These are phyloP conservation scores for Aplysina aerophoba DNA, from an alignment of 37 sponge, comb jelly and placozoan species.

Conservation along the genomic window DNA sequence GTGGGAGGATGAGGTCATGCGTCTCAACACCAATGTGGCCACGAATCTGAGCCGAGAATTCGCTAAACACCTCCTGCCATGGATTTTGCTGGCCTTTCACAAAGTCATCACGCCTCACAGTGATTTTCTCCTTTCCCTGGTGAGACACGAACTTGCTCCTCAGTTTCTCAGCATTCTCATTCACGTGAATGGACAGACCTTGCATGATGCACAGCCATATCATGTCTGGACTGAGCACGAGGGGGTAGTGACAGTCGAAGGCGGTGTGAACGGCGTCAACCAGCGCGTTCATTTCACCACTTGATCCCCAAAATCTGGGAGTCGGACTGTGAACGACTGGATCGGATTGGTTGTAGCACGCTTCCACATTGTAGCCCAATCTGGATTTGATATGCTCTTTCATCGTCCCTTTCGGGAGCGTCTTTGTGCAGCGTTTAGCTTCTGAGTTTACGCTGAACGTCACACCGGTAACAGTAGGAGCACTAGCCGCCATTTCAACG, in stretches of 20 bases:
- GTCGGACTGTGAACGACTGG: no score
- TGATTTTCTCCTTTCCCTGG: slow-evolving; percentile 44
- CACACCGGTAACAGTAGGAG: no score
- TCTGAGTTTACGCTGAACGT: no score
- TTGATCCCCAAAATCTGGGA: background rate
- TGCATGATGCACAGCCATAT: slow-evolving; percentile 64
- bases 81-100: slow-evolving; percentile 57
- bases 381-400: background rate
- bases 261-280: slow-evolving; percentile 41
- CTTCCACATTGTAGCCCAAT: background rate
- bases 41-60: slow-evolving; percentile 59
- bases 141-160: slow-evolving; percentile 59
- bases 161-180: slow-evolving; percentile 58
- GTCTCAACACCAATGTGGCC: slow-evolving; percentile 44
- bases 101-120: slow-evolving; percentile 41
- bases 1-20: slow-evolving; percentile 43
- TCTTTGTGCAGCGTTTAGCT: no score
- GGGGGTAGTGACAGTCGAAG: slow-evolving; percentile 46
- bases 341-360: no score
- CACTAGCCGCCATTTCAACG: no score
- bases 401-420: background rate
- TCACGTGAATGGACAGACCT: slow-evolving; percentile 55
- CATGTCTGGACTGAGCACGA: slow-evolving; percentile 56
- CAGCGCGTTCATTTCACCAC: background rate
- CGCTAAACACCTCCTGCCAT: slow-evolving; percentile 61